phyloP scores from a whole-genome alignment of 92 coral and sea anemone genomes.

The Parazoanthus atlanticus region DNA sequence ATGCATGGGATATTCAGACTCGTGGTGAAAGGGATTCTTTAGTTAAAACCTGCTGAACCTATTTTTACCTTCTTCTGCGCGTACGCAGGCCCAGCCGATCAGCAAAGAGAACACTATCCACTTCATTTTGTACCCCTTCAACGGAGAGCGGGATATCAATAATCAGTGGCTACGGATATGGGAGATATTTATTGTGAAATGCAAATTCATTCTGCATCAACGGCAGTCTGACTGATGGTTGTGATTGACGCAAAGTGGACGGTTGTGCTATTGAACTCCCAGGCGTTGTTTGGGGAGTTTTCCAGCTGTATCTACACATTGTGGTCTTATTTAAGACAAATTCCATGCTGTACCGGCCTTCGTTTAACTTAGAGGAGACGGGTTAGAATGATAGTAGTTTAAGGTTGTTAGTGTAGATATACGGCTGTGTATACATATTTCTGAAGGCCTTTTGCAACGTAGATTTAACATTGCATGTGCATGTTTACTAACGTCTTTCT shows the following conservation, averaged over 20 bases:
- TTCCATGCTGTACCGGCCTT: neutral
- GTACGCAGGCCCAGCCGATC: neutral
- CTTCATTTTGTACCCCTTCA: neutral
- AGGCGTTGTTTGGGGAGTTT: neutral
- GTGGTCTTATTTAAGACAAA: neutral
- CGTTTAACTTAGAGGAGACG: neutral
- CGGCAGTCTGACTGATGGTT: neutral
- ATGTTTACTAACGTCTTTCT: no score
- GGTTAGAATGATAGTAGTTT: neutral
- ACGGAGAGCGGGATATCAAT: neutral
- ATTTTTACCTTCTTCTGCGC: neutral
- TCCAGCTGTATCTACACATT: neutral
- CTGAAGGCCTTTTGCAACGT: neutral
- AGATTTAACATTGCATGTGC: neutral
- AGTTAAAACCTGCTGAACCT: neutral
- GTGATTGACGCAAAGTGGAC: neutral
- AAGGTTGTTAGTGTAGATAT: neutral
- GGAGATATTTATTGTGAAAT: neutral
- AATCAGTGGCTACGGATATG: neutral
- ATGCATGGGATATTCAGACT: neutral
- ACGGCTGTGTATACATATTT: neutral
- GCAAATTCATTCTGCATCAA: neutral
- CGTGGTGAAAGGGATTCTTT: neutral
- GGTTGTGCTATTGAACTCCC: neutral
- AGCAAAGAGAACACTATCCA: neutral